Evolutionary conservation across 2,888 invertebrate species (phyloP).

Genomic region (Phanerotoma sp.): DNA sequence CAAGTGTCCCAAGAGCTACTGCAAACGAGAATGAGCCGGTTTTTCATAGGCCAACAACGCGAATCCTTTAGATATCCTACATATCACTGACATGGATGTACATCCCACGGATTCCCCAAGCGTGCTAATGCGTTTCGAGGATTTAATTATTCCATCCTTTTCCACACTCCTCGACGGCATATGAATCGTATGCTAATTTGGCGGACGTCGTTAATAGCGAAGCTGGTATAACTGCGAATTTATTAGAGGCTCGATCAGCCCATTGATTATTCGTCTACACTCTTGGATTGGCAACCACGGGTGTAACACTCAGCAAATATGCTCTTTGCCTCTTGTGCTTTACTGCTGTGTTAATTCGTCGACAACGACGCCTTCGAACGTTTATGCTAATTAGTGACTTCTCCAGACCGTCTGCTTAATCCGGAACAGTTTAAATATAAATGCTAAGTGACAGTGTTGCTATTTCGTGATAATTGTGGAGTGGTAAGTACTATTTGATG

Average conservation of each 20-base stretch:
- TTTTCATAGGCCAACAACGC: slow-evolving; percentile 13
- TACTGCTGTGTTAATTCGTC: neutral
- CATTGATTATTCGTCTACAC: slow-evolving; percentile 12
- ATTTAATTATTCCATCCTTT: slow-evolving; percentile 45
- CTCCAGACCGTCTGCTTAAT: neutral
- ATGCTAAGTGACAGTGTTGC: no score
- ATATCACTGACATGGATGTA: slow-evolving; percentile 11
- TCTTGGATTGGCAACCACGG: neutral
- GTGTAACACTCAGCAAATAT: slow-evolving; percentile 10
- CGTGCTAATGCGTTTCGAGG: slow-evolving; percentile 37
- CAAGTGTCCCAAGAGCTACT: slow-evolving; percentile 13
- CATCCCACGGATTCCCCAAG: slow-evolving; percentile 15
- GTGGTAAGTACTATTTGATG: no score
- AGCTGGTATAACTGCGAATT: slow-evolving; percentile 31
- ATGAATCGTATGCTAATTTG: slow-evolving; percentile 49
- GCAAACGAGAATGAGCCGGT: slow-evolving; percentile 21
- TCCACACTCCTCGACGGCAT: slow-evolving; percentile 36
- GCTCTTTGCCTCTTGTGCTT: slow-evolving; percentile 5
- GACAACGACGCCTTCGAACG: slow-evolving; percentile 11
- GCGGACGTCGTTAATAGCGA: slow-evolving; percentile 38
- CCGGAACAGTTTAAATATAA: slow-evolving; percentile 2
- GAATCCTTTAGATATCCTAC: neutral
- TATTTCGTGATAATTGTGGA: no score
- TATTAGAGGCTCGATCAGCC: slow-evolving; percentile 26
- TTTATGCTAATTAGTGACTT: slow-evolving; percentile 19